phyloP scores from a whole-genome alignment of 1,140 invertebrate species.

The Steinernema khuongi region DNA sequence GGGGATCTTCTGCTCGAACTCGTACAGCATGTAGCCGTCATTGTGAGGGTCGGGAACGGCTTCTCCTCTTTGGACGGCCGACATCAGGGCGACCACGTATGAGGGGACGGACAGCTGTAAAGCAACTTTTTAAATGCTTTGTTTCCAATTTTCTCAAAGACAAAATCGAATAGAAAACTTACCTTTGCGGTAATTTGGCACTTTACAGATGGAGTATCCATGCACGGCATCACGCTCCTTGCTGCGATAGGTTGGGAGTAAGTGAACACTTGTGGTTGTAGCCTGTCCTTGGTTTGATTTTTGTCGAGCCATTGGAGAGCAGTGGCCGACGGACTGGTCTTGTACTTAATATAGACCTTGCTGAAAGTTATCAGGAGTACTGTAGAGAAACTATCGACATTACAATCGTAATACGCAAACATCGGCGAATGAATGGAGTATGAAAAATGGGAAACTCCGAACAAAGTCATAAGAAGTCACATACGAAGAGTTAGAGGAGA shows the following conservation, averaged over 20 bases:
- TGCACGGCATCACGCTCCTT: constrained; percentile 79
- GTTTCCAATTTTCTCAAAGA: no score
- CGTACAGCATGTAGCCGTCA: constrained; percentile 59
- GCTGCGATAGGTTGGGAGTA: constrained; percentile 72
- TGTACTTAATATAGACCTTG: constrained; percentile 70
- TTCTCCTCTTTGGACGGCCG: constrained; percentile 29
- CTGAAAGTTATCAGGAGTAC: no score
- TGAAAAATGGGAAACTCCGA: neutral
- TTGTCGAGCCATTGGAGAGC: constrained; percentile 83
- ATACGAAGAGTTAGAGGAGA: no score
- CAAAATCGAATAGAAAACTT: constrained; percentile 67
- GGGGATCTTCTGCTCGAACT: constrained; percentile 69
- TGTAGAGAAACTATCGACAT: neutral
- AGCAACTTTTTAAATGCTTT: constrained; percentile 24
- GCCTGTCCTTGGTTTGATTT: constrained; percentile 73
- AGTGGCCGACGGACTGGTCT: constrained; percentile 69
- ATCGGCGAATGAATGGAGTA: neutral
- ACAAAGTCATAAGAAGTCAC: neutral
- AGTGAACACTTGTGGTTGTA: constrained; percentile 64
- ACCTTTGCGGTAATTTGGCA: constrained; percentile 76
- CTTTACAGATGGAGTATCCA: constrained; percentile 88
- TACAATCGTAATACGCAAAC: neutral
- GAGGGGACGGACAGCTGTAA: constrained; percentile 24
- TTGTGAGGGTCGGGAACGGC: constrained; percentile 27
- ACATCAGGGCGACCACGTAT: constrained; percentile 35